Evolutionary conservation across 2,888 invertebrate species (phyloP).

Genomic region (Automeris io): DNA sequence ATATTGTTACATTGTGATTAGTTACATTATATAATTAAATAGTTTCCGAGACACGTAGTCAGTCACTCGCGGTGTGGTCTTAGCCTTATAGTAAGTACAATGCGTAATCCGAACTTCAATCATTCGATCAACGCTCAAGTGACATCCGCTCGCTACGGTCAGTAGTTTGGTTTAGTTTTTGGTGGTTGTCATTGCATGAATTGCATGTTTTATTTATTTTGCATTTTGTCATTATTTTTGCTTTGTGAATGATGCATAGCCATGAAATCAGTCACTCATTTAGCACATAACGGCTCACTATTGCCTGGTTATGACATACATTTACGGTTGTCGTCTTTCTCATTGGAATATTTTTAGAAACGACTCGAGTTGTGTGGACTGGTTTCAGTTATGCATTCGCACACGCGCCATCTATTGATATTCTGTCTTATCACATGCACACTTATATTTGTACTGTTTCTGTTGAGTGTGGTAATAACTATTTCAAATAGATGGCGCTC

Average conservation of each 20-base stretch:
- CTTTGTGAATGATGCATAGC: constrained; percentile 32
- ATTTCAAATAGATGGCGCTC: constrained; percentile 52
- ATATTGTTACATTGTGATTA: too few relatives aligned
- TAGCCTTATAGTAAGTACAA: too few relatives aligned
- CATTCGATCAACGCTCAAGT: too few relatives aligned
- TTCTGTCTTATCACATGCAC: constrained; percentile 14
- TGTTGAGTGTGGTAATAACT: constrained; percentile 1
- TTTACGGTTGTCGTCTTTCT: constrained; percentile 27
- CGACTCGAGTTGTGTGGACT: constrained; percentile 35
- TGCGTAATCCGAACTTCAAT: too few relatives aligned
- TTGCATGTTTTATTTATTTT: constrained; percentile 26
- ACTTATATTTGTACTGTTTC: constrained; percentile 9
- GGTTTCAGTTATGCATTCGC: constrained; percentile 49
- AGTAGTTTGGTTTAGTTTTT: constrained; percentile 15
- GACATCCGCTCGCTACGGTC: too few relatives aligned
- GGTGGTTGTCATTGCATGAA: constrained; percentile 10
- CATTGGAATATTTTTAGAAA: constrained; percentile 53
- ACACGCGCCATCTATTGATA: constrained; percentile 64
- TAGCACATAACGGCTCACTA: constrained; percentile 51
- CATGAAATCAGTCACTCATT: constrained; percentile 60
- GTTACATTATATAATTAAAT: too few relatives aligned
- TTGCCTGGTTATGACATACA: constrained; percentile 46
- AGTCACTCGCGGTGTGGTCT: constrained; percentile 8
- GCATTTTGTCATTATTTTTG: constrained; percentile 30
- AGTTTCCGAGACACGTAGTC: too few relatives aligned